Conservation (phyloP, 2,888 invertebrate species). For the Cabera pusaria region DNA sequence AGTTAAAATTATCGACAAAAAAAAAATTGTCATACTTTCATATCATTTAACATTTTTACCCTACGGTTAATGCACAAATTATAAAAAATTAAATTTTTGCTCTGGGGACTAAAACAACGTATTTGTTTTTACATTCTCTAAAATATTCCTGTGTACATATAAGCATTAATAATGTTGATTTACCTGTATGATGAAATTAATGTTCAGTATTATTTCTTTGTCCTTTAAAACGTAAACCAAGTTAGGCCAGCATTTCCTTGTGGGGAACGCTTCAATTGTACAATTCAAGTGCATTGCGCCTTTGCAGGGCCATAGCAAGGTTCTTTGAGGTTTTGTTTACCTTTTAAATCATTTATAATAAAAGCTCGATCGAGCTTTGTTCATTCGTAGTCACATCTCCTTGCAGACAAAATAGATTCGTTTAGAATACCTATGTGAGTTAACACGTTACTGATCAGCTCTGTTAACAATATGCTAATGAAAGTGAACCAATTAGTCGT, state of each 20-base stretch:
- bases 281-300: conserved; percentile 53
- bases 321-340: conserved; percentile 47
- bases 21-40: no score
- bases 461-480: conserved; percentile 36
- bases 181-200: no score
- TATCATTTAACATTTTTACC: no score
- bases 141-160: no score
- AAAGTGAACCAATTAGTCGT: conserved; percentile 50
- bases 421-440: no score
- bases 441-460: conserved; percentile 17
- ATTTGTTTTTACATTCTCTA: no score
- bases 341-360: conserved; percentile 41
- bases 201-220: conserved; percentile 24
- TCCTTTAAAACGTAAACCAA: conserved; percentile 18
- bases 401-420: conserved; percentile 22
- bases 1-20: no score
- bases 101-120: no score
- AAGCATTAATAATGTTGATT: no score
- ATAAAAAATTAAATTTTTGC: no score
- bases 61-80: no score
- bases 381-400: conserved; percentile 33
- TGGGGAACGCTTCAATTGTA: conserved; percentile 52
- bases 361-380: no score
- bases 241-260: conserved; percentile 55
- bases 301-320: conserved; percentile 49